A percentile compares a stretch with the other conserved stretches of the same genome.
Conservation (phyloP, 2,888 invertebrate species). For the Axea sp. region DNA sequence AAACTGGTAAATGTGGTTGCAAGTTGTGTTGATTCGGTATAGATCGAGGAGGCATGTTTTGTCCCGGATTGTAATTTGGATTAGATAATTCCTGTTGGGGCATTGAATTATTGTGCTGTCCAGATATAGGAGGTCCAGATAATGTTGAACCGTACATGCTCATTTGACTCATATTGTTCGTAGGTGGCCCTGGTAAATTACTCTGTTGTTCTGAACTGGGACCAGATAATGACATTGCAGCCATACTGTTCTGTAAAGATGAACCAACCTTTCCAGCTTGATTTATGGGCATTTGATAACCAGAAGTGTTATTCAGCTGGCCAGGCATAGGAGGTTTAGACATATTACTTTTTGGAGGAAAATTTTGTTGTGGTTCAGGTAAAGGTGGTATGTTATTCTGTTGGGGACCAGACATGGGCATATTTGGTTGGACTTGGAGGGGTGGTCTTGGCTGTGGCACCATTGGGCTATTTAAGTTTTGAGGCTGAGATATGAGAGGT, state of each 20-base stretch:
- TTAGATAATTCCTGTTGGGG: conserved; percentile 63
- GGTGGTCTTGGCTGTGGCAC: conserved; percentile 10
- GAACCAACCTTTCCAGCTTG: not conserved
- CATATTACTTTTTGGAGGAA: conserved; percentile 15
- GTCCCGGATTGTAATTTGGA: conserved; percentile 64
- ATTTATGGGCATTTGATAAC: too few species aligned
- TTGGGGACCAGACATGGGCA: conserved; percentile 50
- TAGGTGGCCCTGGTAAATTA: conserved; percentile 19
- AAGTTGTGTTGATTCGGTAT: conserved; percentile 65
- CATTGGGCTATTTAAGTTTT: conserved; percentile 38
- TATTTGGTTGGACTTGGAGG: not conserved
- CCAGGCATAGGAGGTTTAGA: conserved; percentile 62
- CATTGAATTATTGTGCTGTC: conserved; percentile 62
- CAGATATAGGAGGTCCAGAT: conserved; percentile 39
- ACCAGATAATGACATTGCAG: conserved; percentile 13
- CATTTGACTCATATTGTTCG: not conserved
- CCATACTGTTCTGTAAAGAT: conserved; percentile 47
- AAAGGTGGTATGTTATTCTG: conserved; percentile 15
- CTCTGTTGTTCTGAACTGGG: conserved; percentile 66
- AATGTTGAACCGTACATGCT: not conserved
- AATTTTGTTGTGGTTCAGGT: conserved; percentile 34
- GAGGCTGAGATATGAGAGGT: too few species aligned
- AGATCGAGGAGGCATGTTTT: conserved; percentile 61
- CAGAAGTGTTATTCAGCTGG: too few species aligned
- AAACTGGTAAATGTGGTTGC: conserved; percentile 51